These are phyloP conservation scores for Saguinus oedipus DNA, from an alignment of 2,797 vertebrate species.

Conservation along the genomic window DNA sequence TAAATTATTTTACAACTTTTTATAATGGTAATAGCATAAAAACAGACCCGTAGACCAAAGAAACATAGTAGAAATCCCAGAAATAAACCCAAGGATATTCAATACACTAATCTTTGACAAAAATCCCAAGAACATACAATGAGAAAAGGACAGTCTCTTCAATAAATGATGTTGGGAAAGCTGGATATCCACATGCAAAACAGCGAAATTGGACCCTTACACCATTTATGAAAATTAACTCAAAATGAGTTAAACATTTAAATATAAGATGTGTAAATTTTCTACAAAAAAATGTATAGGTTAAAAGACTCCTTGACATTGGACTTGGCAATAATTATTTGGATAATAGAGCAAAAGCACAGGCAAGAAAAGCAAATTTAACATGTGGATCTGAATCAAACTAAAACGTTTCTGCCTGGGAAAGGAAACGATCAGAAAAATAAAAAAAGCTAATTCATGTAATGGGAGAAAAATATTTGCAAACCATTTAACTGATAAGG, in stretches of 20 bases:
- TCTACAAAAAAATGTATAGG: neutral
- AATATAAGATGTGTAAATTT: neutral
- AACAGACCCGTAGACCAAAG: neutral
- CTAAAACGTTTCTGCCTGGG: neutral
- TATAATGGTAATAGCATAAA: neutral
- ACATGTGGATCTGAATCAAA: neutral
- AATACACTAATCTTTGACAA: neutral
- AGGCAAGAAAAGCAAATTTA: neutral
- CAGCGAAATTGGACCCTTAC: neutral
- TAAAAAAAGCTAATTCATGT: neutral
- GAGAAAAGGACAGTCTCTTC: neutral
- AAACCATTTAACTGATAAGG: neutral
- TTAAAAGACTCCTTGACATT: neutral
- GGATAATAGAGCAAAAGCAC: neutral
- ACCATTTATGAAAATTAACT: neutral
- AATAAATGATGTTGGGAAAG: neutral
- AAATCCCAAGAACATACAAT: neutral
- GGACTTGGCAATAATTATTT: neutral
- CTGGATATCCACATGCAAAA: neutral
- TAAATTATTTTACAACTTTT: neutral
- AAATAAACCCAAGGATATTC: neutral
- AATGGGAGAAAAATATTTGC: neutral
- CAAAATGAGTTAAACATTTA: neutral
- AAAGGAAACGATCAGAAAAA: neutral
- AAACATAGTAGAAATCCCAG: neutral